Base-by-base conservation (phyloP, 1,140 invertebrate species). In the Cataglyphis hispanica region DNA sequence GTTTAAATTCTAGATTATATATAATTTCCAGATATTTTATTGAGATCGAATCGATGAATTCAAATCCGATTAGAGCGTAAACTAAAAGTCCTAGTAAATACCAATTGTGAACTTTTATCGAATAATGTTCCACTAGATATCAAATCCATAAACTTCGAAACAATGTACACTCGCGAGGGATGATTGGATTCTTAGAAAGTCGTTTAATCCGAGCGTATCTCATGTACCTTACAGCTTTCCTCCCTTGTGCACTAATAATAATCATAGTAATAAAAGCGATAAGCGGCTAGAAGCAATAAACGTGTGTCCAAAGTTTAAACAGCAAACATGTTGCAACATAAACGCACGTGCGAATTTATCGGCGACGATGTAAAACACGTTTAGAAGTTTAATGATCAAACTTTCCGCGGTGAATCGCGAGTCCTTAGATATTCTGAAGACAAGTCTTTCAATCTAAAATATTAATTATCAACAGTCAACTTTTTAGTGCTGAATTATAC, bases 361-460 rank as follows among this genome's bases (percentile, higher is more conserved):
- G 25, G 34, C 34, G 37, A 7, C 1, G n/a, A 60, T 37, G 50
- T 81, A 72, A 81, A 81, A 67, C 66, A 72, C 19, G 78, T 25
- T 81, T 81, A 72, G 53, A 81, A 81, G 37, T 81, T 81, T 81
- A 81, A 81, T 43, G 37, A 27, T 81, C 53, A 43, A 72, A 81
- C 22, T 81, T 72, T 2, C 31, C 22, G 63, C 31, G 22, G 37
- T 56, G 22, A 70, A 67, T 78, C 63, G 31, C 27, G 60, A 63
- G 16, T 63, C 34, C 13, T n/a, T 22, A 25, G 11, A 67, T n/a
- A 37, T 80, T 2, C 6, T 6, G 25, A 43, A 0, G 19, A 40
- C 34, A 11, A 25, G 19, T 34, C 53, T 81, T 69, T 67, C 43
- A 40, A 56, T 4, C 0, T 25, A 19, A 22, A 1, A 53, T 43